A percentile compares a stretch with the other conserved stretches of the same genome.
phyloP scores from a whole-genome alignment of 2,113 vertebrate species.

The Eira barbara region DNA sequence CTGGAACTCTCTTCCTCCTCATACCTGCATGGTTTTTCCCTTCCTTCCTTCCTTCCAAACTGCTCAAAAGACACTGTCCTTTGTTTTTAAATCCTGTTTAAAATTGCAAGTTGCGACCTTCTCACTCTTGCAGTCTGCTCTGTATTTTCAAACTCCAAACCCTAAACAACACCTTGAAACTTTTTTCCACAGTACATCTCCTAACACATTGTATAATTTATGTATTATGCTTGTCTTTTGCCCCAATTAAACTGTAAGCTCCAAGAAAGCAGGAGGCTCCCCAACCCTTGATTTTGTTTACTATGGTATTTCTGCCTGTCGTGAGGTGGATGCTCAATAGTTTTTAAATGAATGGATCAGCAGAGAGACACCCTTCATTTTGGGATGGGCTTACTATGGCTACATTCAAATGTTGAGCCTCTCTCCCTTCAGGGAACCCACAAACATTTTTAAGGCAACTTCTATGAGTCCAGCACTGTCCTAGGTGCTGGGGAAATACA shows the following conservation, averaged over 20 bases:
- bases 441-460: not conserved
- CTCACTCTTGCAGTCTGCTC: not conserved
- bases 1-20: not conserved
- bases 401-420: not conserved
- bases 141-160: not conserved
- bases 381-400: not conserved
- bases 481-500: not conserved
- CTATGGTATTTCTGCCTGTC: not conserved
- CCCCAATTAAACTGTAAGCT: not conserved
- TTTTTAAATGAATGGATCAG: slow-evolving; percentile 6
- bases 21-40: not conserved
- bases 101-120: slow-evolving; percentile 30
- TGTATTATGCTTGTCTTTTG: not conserved
- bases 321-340: not conserved
- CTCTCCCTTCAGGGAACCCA: not conserved
- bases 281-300: not conserved
- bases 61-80: not conserved
- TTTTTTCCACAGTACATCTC: not conserved
- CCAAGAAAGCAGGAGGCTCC: not conserved
- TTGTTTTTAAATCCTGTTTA: slow-evolving; percentile 13
- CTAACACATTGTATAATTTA: not conserved
- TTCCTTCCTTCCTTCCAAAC: not conserved
- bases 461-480: not conserved
- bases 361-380: not conserved
- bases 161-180: not conserved